Evolutionary conservation across 2,797 vertebrate genomes (phyloP).

Genomic region (Garrulus glandarius): DNA sequence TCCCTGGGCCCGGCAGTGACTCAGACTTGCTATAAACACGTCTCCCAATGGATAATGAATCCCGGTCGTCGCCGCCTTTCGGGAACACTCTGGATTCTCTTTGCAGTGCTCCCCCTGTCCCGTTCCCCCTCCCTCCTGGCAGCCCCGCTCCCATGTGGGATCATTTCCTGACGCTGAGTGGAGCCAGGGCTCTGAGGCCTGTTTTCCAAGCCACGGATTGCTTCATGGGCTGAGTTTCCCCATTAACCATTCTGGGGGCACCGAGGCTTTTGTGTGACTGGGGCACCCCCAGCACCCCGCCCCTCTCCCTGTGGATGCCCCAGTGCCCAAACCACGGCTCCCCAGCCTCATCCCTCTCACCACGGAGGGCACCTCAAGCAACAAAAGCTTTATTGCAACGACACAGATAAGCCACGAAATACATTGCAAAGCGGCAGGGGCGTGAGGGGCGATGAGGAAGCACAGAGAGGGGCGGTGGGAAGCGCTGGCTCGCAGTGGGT

Average conservation of each 20-base stretch:
- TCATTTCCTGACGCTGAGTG: slow-evolving; percentile 1
- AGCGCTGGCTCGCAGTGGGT: neutral
- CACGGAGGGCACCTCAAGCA: neutral
- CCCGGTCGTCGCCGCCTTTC: rapidly evolving
- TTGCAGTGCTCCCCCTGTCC: neutral
- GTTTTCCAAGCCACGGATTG: slow-evolving; percentile 11
- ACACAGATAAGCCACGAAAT: neutral
- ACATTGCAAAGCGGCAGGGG: neutral
- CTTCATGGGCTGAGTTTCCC: neutral
- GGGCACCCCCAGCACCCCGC: neutral
- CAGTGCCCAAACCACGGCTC: neutral
- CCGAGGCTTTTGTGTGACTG: neutral
- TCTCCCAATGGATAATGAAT: neutral
- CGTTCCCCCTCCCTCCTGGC: neutral
- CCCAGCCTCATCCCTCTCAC: neutral
- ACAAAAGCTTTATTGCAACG: slow-evolving; percentile 45
- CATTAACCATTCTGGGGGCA: neutral
- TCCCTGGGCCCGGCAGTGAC: neutral
- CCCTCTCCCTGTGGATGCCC: neutral
- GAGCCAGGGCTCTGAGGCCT: slow-evolving; percentile 38
- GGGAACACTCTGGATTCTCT: slow-evolving; percentile 12
- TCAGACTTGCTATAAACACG: neutral
- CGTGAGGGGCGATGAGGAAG: neutral
- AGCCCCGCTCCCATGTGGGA: neutral
- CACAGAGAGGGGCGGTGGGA: neutral